Conservation (phyloP, 92 coral and sea anemone genomes). For the Metridium senile region DNA sequence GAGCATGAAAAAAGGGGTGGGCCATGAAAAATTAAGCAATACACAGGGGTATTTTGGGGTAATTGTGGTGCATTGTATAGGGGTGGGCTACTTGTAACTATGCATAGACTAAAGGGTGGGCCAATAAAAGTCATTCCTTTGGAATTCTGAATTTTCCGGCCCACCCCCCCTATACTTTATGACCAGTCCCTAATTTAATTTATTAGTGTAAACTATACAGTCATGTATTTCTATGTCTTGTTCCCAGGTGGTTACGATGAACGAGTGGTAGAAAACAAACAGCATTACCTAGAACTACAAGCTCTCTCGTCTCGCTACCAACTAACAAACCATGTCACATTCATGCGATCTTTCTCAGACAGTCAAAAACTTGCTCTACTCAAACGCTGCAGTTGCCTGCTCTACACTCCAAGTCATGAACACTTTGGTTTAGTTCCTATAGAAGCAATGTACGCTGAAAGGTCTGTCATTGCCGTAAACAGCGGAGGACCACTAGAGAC, state of each 20-base stretch:
- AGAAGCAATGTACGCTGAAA: constrained; percentile 92
- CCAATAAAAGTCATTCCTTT: no score
- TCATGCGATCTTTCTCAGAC: constrained; percentile 89
- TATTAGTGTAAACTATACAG: background rate
- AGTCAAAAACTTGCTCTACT: constrained; percentile 80
- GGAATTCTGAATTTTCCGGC: no score
- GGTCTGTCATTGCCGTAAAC: constrained; percentile 95
- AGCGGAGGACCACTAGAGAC: constrained; percentile 98
- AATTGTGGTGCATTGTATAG: no score
- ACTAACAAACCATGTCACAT: constrained; percentile 78
- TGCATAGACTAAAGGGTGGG: no score
- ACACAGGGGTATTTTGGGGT: no score
- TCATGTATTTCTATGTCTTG: background rate
- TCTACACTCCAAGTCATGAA: constrained; percentile 96
- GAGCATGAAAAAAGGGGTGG: no score
- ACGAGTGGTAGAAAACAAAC: constrained; percentile 92
- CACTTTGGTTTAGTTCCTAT: constrained; percentile 98
- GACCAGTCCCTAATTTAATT: no score
- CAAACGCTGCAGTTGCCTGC: constrained; percentile 68
- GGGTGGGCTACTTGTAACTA: no score
- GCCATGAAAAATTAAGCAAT: no score
- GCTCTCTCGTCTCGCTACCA: constrained; percentile 74
- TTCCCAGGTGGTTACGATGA: constrained; percentile 94
- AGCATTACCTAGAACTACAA: constrained; percentile 84
- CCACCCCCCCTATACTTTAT: no score